Evolutionary conservation across 1,140 invertebrate species (phyloP).

Genomic region (Centruroides vittatus): DNA sequence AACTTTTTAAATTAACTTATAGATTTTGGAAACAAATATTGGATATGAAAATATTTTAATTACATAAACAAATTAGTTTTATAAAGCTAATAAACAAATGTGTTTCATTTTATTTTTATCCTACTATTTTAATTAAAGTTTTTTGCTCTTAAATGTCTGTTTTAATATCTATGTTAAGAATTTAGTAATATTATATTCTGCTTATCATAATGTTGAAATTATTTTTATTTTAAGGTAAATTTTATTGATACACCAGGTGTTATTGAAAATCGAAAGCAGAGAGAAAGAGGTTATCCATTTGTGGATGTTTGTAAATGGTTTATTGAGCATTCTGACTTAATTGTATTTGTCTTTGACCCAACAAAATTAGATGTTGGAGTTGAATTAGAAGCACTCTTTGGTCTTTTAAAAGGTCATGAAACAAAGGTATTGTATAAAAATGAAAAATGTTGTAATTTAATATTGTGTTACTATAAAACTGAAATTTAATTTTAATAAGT

Average conservation of each 20-base stretch:
- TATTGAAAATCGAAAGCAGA: conserved; percentile 82
- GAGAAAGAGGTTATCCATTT: conserved; percentile 82
- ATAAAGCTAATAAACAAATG: too few species aligned
- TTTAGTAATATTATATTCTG: too few species aligned
- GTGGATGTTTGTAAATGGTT: conserved; percentile 90
- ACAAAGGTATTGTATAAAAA: conserved; percentile 39
- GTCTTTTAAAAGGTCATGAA: conserved; percentile 48
- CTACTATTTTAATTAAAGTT: too few species aligned
- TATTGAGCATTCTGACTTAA: conserved; percentile 85
- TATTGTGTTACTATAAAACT: neutral
- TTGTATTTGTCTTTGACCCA: conserved; percentile 88
- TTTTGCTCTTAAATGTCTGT: too few species aligned
- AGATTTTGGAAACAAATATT: too few species aligned
- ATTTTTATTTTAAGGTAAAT: conserved; percentile 52
- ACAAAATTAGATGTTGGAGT: conserved; percentile 86
- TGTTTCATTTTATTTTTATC: too few species aligned
- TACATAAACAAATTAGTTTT: too few species aligned
- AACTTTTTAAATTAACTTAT: too few species aligned
- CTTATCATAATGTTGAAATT: neutral
- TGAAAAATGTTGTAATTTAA: neutral
- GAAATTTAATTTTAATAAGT: neutral
- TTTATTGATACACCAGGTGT: conserved; percentile 93
- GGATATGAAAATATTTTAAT: too few species aligned
- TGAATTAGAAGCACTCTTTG: conserved; percentile 51
- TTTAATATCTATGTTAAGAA: too few species aligned